Percentiles rank a stretch among this genome's conserved stretches.
phyloP scores from a whole-genome alignment of 37 sponge, comb jelly and placozoan genomes.

The Halichondria panicea region DNA sequence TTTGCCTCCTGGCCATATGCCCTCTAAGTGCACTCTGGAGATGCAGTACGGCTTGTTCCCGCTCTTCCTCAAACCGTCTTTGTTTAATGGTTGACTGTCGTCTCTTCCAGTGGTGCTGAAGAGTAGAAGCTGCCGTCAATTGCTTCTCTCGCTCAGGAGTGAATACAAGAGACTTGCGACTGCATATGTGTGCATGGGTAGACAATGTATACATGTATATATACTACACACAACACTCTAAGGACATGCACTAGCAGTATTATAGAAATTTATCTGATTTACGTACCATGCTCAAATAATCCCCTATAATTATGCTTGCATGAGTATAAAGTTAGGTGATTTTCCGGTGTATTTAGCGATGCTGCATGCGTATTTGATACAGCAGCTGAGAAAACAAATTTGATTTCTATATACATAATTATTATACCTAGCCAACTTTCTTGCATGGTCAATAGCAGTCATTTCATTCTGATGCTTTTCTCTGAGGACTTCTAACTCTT shows the following conservation, averaged over 20 bases:
- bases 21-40: conserved; percentile 47
- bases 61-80: conserved; percentile 12
- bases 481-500: conserved; percentile 17
- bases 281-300: no score
- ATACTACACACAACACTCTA: neutral
- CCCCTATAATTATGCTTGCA: no score
- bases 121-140: conserved; percentile 24
- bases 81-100: conserved; percentile 17
- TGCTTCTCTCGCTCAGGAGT: conserved; percentile 3
- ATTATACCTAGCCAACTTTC: conserved; percentile 33
- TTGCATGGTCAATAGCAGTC: conserved; percentile 42
- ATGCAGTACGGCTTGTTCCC: conserved; percentile 2
- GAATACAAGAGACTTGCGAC: conserved; percentile 2
- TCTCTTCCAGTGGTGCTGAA: conserved; percentile 48
- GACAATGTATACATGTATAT: neutral
- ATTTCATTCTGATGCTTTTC: conserved; percentile 31
- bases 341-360: no score
- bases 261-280: no score
- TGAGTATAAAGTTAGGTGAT: neutral
- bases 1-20: conserved; percentile 24
- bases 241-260: conserved; percentile 1
- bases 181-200: neutral
- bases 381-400: neutral
- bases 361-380: neutral
- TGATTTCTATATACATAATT: neutral